Conservation (phyloP, 2,797 vertebrate genomes). For the Melanotaenia trifasciata region DNA sequence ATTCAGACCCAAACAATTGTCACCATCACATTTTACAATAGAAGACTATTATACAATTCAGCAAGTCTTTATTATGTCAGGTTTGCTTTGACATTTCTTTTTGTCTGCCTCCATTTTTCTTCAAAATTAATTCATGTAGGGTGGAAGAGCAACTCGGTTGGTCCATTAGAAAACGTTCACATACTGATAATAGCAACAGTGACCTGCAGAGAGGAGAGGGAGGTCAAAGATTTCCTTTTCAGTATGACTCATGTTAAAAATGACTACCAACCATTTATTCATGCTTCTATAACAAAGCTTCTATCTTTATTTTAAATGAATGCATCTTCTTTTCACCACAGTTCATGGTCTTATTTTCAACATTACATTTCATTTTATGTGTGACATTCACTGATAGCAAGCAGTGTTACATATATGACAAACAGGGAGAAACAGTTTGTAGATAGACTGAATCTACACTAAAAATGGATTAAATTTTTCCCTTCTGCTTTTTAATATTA, state of each 20-base stretch:
- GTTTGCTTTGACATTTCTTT: constrained; percentile 13
- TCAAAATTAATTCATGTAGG: not conserved
- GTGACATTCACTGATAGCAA: not conserved
- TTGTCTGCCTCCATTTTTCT: not conserved
- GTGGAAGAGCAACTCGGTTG: constrained; percentile 10
- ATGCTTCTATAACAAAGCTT: not conserved
- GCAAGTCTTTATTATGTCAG: constrained; percentile 11
- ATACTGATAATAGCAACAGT: not conserved
- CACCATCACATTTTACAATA: not conserved
- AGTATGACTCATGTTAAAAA: constrained; percentile 2
- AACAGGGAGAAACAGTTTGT: not conserved
- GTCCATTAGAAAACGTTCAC: constrained; percentile 17
- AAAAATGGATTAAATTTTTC: not conserved
- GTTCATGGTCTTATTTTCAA: not conserved
- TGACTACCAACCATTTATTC: not conserved
- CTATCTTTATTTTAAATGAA: not conserved
- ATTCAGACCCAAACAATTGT: not conserved
- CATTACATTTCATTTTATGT: not conserved
- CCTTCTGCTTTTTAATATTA: not conserved
- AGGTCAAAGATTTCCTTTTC: constrained; percentile 10
- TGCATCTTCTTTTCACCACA: not conserved
- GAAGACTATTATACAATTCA: not conserved
- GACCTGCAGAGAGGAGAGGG: constrained; percentile 1
- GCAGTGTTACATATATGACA: not conserved
- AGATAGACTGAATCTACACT: not conserved